These are phyloP conservation scores for Oxystoma pomonae DNA, from an alignment of 2,888 invertebrate species.

Conservation along the genomic window DNA sequence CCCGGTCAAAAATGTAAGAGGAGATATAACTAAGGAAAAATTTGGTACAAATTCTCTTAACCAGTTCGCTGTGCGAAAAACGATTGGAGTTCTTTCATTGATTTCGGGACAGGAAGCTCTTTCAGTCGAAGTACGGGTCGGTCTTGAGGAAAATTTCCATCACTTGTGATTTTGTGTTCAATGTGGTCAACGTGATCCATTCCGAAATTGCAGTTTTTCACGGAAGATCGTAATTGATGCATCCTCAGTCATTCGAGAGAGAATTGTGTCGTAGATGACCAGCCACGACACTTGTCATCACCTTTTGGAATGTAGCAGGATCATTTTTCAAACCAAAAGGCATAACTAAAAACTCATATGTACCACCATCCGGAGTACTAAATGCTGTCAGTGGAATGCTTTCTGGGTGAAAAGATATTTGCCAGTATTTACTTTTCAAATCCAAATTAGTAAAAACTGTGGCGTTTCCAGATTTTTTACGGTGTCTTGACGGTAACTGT, in stretches of 20 bases:
- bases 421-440: neutral
- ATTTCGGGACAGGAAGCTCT: neutral
- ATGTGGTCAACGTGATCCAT: neutral
- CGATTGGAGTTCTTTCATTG: neutral
- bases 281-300: neutral
- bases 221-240: neutral
- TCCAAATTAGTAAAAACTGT: neutral
- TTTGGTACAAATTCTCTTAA: neutral
- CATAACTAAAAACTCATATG: neutral
- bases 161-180: neutral
- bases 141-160: no score
- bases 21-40: neutral
- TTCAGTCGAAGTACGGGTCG: neutral
- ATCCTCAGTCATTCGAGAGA: neutral
- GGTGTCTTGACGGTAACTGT: neutral
- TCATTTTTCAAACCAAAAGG: neutral
- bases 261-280: neutral
- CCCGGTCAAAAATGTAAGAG: neutral
- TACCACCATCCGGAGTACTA: neutral
- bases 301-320: neutral
- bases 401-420: no score
- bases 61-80: neutral
- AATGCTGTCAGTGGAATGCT: neutral
- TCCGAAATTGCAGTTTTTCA: neutral
- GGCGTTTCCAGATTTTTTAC: neutral